A percentile compares a stretch with the other conserved stretches of the same genome.
Evolutionary conservation across 2,888 invertebrate species (phyloP).

Genomic region (Ceriagrion tenellum): DNA sequence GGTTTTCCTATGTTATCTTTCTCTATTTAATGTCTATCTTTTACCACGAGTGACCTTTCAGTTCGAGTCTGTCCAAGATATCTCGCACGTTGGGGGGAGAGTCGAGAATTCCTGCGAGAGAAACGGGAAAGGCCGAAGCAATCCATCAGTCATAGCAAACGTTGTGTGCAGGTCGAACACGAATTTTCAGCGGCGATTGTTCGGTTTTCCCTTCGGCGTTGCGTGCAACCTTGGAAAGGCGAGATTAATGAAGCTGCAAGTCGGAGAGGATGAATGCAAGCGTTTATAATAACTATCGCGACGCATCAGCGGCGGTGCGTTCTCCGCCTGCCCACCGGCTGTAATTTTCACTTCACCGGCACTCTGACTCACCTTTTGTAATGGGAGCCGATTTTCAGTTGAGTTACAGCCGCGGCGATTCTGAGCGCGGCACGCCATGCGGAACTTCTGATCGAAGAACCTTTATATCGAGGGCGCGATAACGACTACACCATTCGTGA

Average conservation of each 20-base stretch:
- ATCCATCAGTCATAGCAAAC: not conserved
- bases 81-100: not conserved
- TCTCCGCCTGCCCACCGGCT: not conserved
- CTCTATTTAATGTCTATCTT: too few relatives aligned
- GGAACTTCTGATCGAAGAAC: not conserved
- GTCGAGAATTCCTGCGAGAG: not conserved
- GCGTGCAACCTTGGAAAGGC: not conserved
- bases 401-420: not conserved
- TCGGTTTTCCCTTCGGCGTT: not conserved
- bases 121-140: not conserved
- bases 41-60: not conserved
- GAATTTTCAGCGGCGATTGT: constrained; percentile 5
- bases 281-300: constrained; percentile 8
- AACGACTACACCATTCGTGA: not conserved
- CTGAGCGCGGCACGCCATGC: not conserved
- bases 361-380: not conserved
- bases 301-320: not conserved
- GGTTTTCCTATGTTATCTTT: too few relatives aligned
- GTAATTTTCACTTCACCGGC: not conserved
- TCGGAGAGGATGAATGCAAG: not conserved
- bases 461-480: not conserved
- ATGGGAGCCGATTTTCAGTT: not conserved
- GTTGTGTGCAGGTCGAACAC: not conserved
- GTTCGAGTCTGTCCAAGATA: not conserved
- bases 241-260: not conserved